Base-by-base conservation (phyloP, 2,797 vertebrate species). In the Naso thynnoides region DNA sequence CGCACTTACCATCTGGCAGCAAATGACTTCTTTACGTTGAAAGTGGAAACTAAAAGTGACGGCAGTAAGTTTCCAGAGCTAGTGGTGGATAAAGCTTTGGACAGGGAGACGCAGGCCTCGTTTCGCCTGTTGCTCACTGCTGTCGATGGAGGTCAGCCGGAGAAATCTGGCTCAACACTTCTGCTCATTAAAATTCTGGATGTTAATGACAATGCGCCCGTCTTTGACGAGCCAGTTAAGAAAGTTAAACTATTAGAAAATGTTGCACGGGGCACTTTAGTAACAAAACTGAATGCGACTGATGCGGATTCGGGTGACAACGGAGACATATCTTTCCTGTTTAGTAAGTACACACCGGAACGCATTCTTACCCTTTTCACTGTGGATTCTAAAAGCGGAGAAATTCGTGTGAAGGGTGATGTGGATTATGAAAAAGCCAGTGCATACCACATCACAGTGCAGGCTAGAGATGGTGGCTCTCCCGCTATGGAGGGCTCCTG, bases 401-500 rank as follows among this genome's bases (percentile, higher is more conserved):
- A 97, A 80, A 95, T 98, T 70, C 93, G 73, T 4, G 96, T 98
- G 33, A 93, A 91, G 0, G 96, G 95, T 18, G 85, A 92, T 36
- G 92, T 98, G 90, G 97, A 99, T 90, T 98, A 97, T 56, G 97
- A 99, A 88, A 96, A 95, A 71, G 92, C 88, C 0, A 82, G 76
- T 74, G 92, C 92, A 47, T 96, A 97, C 78, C 96, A 98, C 84
- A 95, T 99, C 82, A 96, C 96, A 0, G 92, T 97, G 53, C 95
- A 95, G 93, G 97, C 96, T 70, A 93, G 95, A 39, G 98, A 99
- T 0, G 93, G 95, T 3, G 98, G 98, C 6, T 94, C 95, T 58
- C 96, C 97, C 0, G 96, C 97, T 62, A 95, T 98, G 95, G 96
- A 98, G 84, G 97, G 96, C n/a, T 97, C 97, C 16, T 98, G 97